phyloP scores from a whole-genome alignment of 1,140 invertebrate genomes.

The Coelopa frigida region DNA sequence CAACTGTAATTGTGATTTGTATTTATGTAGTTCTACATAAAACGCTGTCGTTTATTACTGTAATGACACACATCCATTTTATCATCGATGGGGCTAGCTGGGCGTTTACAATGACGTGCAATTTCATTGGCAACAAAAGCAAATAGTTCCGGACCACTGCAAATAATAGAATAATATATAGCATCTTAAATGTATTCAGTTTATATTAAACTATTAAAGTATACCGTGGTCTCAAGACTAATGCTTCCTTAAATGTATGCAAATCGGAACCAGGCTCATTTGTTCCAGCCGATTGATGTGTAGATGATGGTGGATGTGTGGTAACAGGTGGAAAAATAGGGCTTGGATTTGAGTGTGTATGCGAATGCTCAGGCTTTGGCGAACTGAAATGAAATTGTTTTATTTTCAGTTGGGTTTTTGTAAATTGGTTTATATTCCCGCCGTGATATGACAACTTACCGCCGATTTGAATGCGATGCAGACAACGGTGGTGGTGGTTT shows the following conservation, averaged over 20 bases:
- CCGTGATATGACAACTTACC: conserved; percentile 27
- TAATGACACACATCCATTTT: conserved; percentile 51
- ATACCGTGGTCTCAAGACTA: conserved; percentile 55
- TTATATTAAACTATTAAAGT: conserved; percentile 1
- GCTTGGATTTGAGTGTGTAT: conserved; percentile 17
- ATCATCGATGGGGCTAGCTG: conserved; percentile 52
- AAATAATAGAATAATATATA: conserved; percentile 20
- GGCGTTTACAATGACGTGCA: conserved; percentile 66
- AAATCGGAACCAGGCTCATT: conserved; percentile 51
- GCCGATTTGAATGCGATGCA: conserved; percentile 48
- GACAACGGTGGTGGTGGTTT: conserved; percentile 58
- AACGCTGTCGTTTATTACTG: conserved; percentile 48
- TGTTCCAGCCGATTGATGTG: conserved; percentile 39
- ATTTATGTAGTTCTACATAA: conserved; percentile 42
- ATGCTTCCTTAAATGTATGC: conserved; percentile 69
- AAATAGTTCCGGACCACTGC: conserved; percentile 56
- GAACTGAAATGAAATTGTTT: conserved; percentile 18
- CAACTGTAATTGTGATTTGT: no score
- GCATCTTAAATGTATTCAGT: background rate
- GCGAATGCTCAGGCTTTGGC: conserved; percentile 30
- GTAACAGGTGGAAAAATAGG: background rate
- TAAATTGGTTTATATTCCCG: background rate
- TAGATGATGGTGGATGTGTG: background rate
- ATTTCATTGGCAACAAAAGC: conserved; percentile 72
- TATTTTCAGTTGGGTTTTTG: background rate